These are phyloP conservation scores for Adrianichthys oophorus DNA, from an alignment of 2,797 vertebrate species.

Conservation along the genomic window DNA sequence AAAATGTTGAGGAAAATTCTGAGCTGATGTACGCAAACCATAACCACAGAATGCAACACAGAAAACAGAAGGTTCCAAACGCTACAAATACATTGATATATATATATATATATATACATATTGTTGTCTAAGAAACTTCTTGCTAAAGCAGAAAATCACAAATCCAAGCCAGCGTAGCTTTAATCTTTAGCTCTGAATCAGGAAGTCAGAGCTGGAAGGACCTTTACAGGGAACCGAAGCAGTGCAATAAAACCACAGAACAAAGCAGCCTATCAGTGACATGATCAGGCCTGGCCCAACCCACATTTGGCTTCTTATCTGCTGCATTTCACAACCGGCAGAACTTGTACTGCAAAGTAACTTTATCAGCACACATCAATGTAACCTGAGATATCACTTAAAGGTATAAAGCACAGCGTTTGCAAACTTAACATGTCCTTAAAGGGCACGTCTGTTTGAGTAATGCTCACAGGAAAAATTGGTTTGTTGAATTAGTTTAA, in stretches of 20 bases:
- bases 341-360: constrained; percentile 21
- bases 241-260: constrained; percentile 15
- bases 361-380: neutral
- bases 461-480: constrained; percentile 33
- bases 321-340: constrained; percentile 29
- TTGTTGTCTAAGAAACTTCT: too few species aligned
- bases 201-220: too few species aligned
- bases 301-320: constrained; percentile 42
- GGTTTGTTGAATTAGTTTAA: constrained; percentile 52
- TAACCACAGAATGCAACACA: too few species aligned
- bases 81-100: too few species aligned
- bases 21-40: too few species aligned
- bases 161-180: constrained; percentile 9
- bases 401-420: constrained; percentile 19
- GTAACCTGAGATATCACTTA: constrained; percentile 35
- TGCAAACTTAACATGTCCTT: constrained; percentile 24
- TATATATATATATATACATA: too few species aligned
- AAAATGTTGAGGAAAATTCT: constrained; percentile 38
- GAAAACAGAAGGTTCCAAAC: too few species aligned
- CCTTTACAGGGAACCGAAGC: neutral
- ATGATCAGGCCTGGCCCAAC: constrained; percentile 39
- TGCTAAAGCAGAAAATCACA: neutral
- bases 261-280: constrained; percentile 26
- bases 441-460: constrained; percentile 36
- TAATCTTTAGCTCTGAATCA: constrained; percentile 21